phyloP scores from a whole-genome alignment of 1,140 invertebrate species.

The Plodia interpunctella region DNA sequence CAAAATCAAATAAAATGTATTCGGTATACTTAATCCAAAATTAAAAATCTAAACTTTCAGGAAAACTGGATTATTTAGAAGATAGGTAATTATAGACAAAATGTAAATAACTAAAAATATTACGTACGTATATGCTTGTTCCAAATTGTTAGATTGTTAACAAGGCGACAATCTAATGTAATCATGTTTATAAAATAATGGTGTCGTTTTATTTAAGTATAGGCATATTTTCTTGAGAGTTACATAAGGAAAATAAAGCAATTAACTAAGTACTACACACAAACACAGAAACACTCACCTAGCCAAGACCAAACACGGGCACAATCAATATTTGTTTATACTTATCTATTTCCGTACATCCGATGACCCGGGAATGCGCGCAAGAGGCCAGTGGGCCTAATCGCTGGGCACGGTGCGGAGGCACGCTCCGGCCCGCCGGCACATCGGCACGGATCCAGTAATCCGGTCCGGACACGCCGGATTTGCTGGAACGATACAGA shows the following conservation, averaged over 20 bases:
- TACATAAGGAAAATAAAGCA: not conserved
- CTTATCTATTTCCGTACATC: conserved; percentile 55
- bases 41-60: no score
- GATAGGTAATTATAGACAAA: no score
- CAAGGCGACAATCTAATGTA: no score
- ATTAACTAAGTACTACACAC: not conserved
- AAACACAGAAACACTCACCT: conserved; percentile 18
- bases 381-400: conserved; percentile 63
- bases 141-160: no score
- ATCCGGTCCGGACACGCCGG: conserved; percentile 51
- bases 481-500: conserved; percentile 68
- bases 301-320: not conserved
- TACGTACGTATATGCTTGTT: no score
- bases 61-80: no score
- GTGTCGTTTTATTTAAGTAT: no score
- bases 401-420: conserved; percentile 53
- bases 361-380: conserved; percentile 43
- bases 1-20: no score
- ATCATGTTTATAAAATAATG: no score
- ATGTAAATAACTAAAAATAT: no score
- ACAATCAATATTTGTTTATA: conserved; percentile 43
- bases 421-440: conserved; percentile 49
- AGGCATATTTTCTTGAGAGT: no score
- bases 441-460: conserved; percentile 51
- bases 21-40: no score